Base-by-base conservation (phyloP, 2,113 vertebrate species). In the Xyrauchen texanus region DNA sequence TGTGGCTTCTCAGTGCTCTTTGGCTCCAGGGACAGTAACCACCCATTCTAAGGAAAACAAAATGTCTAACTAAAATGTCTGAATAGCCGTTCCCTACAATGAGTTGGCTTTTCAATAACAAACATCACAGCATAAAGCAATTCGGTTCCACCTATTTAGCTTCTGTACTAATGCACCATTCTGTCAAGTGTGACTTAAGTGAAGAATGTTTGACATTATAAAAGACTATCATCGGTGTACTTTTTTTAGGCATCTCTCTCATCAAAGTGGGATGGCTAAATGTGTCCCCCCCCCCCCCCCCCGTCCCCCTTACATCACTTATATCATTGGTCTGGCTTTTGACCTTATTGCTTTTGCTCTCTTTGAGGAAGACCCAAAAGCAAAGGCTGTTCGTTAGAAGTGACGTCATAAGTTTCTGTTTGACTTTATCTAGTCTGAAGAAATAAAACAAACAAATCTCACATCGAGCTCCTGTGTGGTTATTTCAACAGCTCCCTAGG, bases 401-500 rank as follows among this genome's bases (percentile, higher is more conserved):
- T 45, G 10, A 71, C 16, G 13, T 34, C 12, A 45, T 12, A 55
- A 55, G 45, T 75, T 60, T 66, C 53, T 68, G 13, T 51, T 67
- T 60, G 63, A 68, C 66, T 68, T 15, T 49, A 68, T 73, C 65
- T 77, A 5, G 46, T 55, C 9, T 13, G 9, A 60, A 64, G 60
- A 76, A 71, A 84, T 79, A 79, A 70, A 76, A 74, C 76, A 9
- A 72, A 71, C 51, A 51, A 70, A 79, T 84, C 69, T 81, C 65
- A 95, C 91, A 92, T 92, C 92, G 92, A 93, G 90, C 91, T 93
- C 93, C 92, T 94, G 94, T 94, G 94, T 91, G 94, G 93, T 91
- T 89, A 91, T 94, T 95, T 95, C 92, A 93, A 93, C 93, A 93
- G 92, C 87, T 93, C 92, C 91, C 93, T 77, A 67, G 78, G 75